These are phyloP conservation scores for Aphelenchoides besseyi DNA, from an alignment of 1,140 invertebrate genomes.

Conservation along the genomic window DNA sequence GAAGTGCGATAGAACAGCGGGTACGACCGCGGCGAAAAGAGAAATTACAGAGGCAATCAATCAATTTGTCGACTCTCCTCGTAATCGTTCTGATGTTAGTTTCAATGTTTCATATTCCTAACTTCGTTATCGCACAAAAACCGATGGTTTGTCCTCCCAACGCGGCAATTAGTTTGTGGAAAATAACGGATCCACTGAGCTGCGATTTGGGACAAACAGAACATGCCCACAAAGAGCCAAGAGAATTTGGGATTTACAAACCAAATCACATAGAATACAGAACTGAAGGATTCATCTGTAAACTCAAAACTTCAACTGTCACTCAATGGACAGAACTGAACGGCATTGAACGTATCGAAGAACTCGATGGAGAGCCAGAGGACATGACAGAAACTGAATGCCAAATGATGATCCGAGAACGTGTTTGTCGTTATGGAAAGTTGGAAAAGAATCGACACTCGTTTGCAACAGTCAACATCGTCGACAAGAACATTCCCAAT, in stretches of 20 bases:
- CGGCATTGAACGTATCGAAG: not conserved
- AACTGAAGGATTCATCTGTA: not conserved
- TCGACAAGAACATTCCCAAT: not conserved
- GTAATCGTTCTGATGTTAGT: not conserved
- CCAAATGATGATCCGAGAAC: not conserved
- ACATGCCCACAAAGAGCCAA: too few species aligned
- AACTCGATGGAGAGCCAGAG: not conserved
- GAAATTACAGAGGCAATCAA: not conserved
- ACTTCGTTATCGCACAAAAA: not conserved
- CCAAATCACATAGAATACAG: not conserved
- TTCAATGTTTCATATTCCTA: not conserved
- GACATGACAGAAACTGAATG: not conserved
- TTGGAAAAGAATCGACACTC: not conserved
- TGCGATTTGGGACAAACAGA: too few species aligned
- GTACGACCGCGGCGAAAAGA: not conserved
- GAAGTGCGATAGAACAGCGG: not conserved
- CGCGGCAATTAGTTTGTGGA: not conserved
- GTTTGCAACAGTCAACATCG: not conserved
- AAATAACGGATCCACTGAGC: too few species aligned
- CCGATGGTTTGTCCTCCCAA: not conserved
- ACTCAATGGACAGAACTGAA: not conserved
- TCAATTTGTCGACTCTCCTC: not conserved
- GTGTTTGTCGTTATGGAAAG: not conserved
- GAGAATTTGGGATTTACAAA: not conserved
- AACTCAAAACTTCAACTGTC: not conserved